phyloP scores from a whole-genome alignment of 1,140 invertebrate species.

The Phenacoccus solenopsis region DNA sequence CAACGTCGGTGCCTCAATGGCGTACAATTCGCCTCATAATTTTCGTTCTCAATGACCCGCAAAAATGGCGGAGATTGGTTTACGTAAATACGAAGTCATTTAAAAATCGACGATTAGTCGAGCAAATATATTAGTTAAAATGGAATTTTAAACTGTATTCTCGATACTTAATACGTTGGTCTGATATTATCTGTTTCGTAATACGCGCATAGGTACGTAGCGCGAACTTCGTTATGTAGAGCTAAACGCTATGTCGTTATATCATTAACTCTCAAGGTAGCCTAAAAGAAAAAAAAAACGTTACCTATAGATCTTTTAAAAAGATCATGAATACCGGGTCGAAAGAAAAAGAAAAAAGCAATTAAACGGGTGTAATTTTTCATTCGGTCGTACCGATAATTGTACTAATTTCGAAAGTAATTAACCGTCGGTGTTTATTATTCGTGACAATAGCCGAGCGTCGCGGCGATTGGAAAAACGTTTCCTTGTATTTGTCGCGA shows the following conservation, averaged over 20 bases:
- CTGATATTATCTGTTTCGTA: neutral
- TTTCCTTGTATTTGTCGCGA: neutral
- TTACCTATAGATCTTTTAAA: neutral
- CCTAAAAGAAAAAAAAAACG: neutral
- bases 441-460: neutral
- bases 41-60: no score
- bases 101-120: no score
- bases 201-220: neutral
- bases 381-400: slow-evolving; percentile 12
- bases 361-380: slow-evolving; percentile 7
- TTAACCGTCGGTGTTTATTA: neutral
- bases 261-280: slow-evolving; percentile 13
- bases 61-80: no score
- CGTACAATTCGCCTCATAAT: no score
- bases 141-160: neutral
- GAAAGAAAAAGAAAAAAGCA: neutral
- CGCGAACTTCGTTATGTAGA: no score
- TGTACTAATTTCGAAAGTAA: slow-evolving; percentile 14
- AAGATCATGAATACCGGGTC: neutral
- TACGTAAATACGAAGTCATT: no score
- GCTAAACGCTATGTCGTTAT: neutral
- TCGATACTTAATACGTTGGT: neutral
- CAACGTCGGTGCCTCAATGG: no score
- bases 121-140: no score
- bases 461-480: neutral